Evolutionary conservation across 2,113 vertebrate genomes (phyloP).

Genomic region (Zonotrichia leucophrys): DNA sequence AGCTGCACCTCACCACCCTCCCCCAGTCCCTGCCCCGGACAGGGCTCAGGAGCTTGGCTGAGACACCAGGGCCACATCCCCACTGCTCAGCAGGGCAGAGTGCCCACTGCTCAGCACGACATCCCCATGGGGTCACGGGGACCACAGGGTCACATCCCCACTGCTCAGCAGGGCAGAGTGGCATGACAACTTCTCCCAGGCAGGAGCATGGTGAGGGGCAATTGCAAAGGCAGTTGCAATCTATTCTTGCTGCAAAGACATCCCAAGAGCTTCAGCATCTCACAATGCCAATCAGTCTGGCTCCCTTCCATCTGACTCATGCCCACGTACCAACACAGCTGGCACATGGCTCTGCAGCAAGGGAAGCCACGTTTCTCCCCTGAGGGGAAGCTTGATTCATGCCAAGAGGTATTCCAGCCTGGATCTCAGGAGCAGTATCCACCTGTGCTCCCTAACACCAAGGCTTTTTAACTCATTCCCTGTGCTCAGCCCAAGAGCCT

Average conservation of each 20-base stretch:
- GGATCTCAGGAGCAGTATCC: neutral
- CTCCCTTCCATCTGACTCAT: neutral
- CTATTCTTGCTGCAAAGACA: neutral
- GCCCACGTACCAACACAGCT: neutral
- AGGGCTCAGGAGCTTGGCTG: fast-evolving
- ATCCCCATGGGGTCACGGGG: no score
- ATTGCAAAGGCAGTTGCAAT: neutral
- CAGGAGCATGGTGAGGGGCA: fast-evolving
- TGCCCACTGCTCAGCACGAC: no score
- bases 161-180: neutral
- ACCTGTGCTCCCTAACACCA: neutral
- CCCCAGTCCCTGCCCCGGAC: neutral
- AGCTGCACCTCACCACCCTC: neutral
- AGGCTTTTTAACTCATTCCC: neutral
- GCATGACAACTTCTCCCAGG: neutral
- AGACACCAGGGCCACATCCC: neutral
- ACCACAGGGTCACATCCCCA: neutral
- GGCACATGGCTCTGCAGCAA: neutral
- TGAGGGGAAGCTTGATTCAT: neutral
- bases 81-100: fast-evolving
- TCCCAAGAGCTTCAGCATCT: neutral
- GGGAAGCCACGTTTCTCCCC: neutral
- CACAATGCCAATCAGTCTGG: neutral
- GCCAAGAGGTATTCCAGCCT: neutral
- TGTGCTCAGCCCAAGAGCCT: neutral